Evolutionary conservation across 53 echinoderm and acorn worm species (phyloP).

Genomic region (Apostichopus leukothele): DNA sequence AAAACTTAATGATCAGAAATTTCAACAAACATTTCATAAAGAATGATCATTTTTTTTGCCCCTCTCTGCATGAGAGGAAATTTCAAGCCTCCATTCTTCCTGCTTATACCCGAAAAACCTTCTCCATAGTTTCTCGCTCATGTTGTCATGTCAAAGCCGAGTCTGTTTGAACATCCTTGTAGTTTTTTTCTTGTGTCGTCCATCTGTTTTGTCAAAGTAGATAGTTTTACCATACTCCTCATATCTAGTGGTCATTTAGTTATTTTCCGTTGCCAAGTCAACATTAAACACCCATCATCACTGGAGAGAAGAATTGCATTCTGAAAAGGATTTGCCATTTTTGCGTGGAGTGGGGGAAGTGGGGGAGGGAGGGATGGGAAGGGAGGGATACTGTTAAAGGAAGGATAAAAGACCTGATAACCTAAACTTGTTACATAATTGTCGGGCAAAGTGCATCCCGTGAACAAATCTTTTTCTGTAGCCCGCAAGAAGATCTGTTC

Average conservation of each 20-base stretch:
- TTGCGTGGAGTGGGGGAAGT: neutral
- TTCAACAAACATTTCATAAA: no score
- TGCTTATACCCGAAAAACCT: neutral
- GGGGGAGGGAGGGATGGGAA: neutral
- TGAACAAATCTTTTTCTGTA: no score
- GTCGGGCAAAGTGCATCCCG: no score
- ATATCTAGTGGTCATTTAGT: neutral
- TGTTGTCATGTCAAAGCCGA: constrained; percentile 7
- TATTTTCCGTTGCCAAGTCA: neutral
- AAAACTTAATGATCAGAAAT: no score
- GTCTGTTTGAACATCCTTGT: constrained; percentile 6
- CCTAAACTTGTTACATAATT: no score
- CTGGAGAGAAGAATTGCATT: neutral
- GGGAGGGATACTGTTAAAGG: neutral
- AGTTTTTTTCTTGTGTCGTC: neutral
- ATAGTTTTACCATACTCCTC: neutral
- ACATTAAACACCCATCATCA: neutral
- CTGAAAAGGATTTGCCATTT: neutral
- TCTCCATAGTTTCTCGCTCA: neutral
- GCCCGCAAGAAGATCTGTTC: no score
- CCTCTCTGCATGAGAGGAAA: neutral
- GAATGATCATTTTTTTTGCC: no score
- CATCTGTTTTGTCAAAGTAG: neutral
- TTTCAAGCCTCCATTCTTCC: constrained; percentile 10
- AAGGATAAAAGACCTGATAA: neutral